phyloP scores from a whole-genome alignment of 2,888 invertebrate species.

The Callyntrura sp. region DNA sequence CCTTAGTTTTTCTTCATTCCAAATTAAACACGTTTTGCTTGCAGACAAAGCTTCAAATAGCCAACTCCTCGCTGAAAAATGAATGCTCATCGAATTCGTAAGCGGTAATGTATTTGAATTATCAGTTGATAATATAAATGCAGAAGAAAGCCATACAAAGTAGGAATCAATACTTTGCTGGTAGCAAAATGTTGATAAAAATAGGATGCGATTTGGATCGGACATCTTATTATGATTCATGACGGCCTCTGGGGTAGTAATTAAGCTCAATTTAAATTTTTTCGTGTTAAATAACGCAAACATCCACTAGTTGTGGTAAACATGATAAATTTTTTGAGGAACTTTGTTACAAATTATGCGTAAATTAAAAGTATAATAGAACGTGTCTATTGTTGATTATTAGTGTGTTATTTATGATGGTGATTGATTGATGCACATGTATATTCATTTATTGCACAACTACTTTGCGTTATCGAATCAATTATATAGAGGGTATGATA shows the following conservation, averaged over 20 bases:
- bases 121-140: not conserved
- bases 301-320: not conserved
- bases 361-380: no score
- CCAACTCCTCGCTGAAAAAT: slow-evolving; percentile 19
- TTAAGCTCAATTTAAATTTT: slow-evolving; percentile 8
- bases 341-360: not conserved
- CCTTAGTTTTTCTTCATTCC: slow-evolving; percentile 40
- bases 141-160: not conserved
- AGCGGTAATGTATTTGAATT: no score
- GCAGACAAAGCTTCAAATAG: slow-evolving; percentile 9
- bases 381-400: no score
- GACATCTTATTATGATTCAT: slow-evolving; percentile 36
- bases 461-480: no score
- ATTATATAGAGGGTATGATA: no score
- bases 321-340: not conserved
- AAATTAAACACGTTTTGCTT: slow-evolving; percentile 66
- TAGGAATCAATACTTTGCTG: not conserved
- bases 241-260: slow-evolving; percentile 2
- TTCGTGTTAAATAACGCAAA: not conserved
- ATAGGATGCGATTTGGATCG: not conserved
- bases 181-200: slow-evolving; percentile 1
- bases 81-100: slow-evolving; percentile 11
- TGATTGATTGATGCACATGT: no score
- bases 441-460: no score
- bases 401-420: no score